Conservation (phyloP, 2,113 vertebrate genomes). For the Nibea coibor region DNA sequence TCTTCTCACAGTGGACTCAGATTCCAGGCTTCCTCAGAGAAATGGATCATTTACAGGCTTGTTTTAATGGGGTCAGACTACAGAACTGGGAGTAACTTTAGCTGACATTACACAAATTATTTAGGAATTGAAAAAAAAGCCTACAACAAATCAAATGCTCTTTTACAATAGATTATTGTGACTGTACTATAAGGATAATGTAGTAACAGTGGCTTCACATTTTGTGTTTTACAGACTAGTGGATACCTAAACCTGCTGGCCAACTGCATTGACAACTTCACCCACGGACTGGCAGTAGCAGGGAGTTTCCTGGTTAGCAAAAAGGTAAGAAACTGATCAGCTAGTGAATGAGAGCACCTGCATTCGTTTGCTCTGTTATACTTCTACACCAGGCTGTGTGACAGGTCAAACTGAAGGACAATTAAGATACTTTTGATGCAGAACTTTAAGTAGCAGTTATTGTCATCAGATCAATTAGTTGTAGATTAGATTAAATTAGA, state of each 20-base stretch:
- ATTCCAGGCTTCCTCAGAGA: neutral
- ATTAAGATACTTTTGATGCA: neutral
- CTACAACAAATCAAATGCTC: neutral
- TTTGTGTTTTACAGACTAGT: conserved; percentile 86
- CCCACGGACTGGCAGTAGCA: conserved; percentile 95
- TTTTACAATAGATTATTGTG: neutral
- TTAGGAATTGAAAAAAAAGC: neutral
- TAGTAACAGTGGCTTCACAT: neutral
- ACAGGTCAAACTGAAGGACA: neutral
- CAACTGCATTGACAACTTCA: conserved; percentile 99
- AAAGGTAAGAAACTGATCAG: conserved; percentile 87
- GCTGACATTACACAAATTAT: neutral
- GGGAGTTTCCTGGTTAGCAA: conserved; percentile 97
- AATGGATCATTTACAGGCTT: neutral
- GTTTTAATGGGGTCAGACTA: conserved; percentile 5
- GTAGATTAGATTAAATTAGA: too few relatives aligned
- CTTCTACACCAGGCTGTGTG: neutral
- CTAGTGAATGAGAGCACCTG: neutral
- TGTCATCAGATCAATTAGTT: neutral
- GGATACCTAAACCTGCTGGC: conserved; percentile 98
- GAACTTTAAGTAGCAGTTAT: neutral
- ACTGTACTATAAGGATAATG: neutral
- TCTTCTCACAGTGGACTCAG: neutral
- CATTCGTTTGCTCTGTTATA: neutral
- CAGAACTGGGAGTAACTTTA: neutral